Conservation (phyloP, 1,140 invertebrate genomes). For the Drosophila dunni region DNA sequence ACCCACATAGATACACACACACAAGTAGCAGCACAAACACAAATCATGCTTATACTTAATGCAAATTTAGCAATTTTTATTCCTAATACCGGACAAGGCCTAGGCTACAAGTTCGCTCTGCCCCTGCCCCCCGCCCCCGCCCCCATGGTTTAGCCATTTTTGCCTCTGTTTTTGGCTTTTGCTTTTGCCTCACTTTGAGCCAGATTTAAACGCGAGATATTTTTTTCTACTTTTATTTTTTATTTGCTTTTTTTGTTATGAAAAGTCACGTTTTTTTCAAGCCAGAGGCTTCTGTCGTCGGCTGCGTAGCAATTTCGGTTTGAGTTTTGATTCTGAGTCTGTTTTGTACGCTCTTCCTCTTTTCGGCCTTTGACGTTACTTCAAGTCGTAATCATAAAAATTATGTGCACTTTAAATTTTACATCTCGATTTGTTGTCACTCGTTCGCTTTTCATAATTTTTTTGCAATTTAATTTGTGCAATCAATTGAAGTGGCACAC, state of each 20-base stretch:
- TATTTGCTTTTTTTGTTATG: constrained; percentile 35
- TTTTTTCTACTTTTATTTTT: constrained; percentile 6
- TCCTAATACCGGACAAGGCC: constrained; percentile 43
- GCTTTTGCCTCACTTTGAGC: constrained; percentile 19
- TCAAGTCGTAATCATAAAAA: constrained; percentile 60
- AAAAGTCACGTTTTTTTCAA: constrained; percentile 71
- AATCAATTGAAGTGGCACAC: constrained; percentile 2
- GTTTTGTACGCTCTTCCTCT: neutral
- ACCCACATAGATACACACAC: neutral
- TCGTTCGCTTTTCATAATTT: constrained; percentile 13
- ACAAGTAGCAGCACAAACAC: constrained; percentile 5
- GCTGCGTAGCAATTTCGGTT: neutral
- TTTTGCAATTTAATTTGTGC: constrained; percentile 11
- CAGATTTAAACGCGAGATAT: constrained; percentile 35
- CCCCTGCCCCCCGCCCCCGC: neutral
- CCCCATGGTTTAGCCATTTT: constrained; percentile 7
- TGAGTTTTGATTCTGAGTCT: constrained; percentile 12
- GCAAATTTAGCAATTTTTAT: constrained; percentile 68
- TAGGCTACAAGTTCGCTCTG: constrained; percentile 31
- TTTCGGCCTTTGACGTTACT: constrained; percentile 4
- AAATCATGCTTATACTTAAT: constrained; percentile 54
- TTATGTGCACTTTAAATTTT: constrained; percentile 49
- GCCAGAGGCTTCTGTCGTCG: constrained; percentile 23
- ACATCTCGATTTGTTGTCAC: neutral
- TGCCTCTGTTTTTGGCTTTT: constrained; percentile 1